A percentile compares a stretch with the other conserved stretches of the same genome.
Evolutionary conservation across 2,888 invertebrate genomes (phyloP).

Genomic region (Choristoneura rosaceana): DNA sequence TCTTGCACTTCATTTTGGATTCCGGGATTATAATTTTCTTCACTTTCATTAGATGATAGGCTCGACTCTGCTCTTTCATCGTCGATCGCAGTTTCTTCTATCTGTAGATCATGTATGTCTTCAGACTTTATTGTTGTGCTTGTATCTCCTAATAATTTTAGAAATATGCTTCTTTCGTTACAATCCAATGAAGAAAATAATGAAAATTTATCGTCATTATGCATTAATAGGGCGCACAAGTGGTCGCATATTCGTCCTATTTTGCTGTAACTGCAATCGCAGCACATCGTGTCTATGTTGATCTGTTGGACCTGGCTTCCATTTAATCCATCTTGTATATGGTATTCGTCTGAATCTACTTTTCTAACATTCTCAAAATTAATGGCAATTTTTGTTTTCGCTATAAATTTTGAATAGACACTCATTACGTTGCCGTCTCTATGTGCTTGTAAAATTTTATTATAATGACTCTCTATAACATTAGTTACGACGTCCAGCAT

Average conservation of each 20-base stretch:
- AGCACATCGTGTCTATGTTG: constrained; percentile 53
- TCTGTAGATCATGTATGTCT: constrained; percentile 1
- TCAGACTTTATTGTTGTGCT: not conserved
- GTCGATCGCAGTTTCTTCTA: constrained; percentile 34
- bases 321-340: constrained; percentile 23
- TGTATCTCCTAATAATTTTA: constrained; percentile 9
- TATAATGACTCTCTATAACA: constrained; percentile 53
- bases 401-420: constrained; percentile 47
- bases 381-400: constrained; percentile 29
- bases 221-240: constrained; percentile 50
- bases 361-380: constrained; percentile 39
- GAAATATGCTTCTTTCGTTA: constrained; percentile 35
- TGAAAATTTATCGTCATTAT: constrained; percentile 40
- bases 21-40: constrained; percentile 34
- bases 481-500: constrained; percentile 56
- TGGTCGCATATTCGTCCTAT: constrained; percentile 56
- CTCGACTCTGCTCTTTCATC: constrained; percentile 34
- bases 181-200: constrained; percentile 42
- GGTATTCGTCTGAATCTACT: constrained; percentile 44
- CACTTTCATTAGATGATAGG: constrained; percentile 25
- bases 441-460: constrained; percentile 15
- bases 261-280: constrained; percentile 52
- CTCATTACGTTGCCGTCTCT: constrained; percentile 12
- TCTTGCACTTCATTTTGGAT: constrained; percentile 45
- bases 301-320: constrained; percentile 44